These are phyloP conservation scores for Hirundo rustica DNA, from an alignment of 2,797 vertebrate species.

Conservation along the genomic window DNA sequence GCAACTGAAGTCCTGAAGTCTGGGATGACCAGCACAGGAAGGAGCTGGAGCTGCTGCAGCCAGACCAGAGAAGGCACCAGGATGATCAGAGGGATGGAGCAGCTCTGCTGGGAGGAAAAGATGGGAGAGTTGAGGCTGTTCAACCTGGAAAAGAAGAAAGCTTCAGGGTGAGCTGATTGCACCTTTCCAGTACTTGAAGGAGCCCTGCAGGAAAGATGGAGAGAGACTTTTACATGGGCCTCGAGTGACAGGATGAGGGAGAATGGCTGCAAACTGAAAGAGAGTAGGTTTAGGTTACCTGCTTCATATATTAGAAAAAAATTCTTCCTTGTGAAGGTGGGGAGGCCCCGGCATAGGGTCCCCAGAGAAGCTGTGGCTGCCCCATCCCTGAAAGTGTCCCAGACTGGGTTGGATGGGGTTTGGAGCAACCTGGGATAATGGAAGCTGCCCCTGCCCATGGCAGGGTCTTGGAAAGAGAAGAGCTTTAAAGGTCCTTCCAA, in stretches of 20 bases:
- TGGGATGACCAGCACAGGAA: not conserved
- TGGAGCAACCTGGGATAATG: not conserved
- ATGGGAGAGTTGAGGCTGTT: fast-evolving
- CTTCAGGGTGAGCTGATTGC: not conserved
- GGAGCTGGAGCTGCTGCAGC: not conserved
- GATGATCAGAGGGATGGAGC: too few relatives aligned
- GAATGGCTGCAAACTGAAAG: not conserved
- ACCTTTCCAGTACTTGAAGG: not conserved
- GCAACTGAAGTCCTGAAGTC: not conserved
- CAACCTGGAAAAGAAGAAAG: not conserved
- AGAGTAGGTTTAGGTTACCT: not conserved
- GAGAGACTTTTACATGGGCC: not conserved
- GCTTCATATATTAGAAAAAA: not conserved
- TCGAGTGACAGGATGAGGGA: not conserved
- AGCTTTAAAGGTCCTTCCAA: not conserved
- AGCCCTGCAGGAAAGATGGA: too few relatives aligned
- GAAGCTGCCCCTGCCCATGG: not conserved
- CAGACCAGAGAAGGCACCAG: not conserved
- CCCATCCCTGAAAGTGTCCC: not conserved
- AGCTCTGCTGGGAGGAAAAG: not conserved
- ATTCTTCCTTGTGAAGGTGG: not conserved
- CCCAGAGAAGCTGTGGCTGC: not conserved
- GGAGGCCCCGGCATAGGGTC: not conserved
- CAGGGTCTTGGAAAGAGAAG: not conserved
- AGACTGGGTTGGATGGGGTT: fast-evolving